Evolutionary conservation across 2,113 vertebrate species (phyloP).

Genomic region (Ophiodon elongatus): DNA sequence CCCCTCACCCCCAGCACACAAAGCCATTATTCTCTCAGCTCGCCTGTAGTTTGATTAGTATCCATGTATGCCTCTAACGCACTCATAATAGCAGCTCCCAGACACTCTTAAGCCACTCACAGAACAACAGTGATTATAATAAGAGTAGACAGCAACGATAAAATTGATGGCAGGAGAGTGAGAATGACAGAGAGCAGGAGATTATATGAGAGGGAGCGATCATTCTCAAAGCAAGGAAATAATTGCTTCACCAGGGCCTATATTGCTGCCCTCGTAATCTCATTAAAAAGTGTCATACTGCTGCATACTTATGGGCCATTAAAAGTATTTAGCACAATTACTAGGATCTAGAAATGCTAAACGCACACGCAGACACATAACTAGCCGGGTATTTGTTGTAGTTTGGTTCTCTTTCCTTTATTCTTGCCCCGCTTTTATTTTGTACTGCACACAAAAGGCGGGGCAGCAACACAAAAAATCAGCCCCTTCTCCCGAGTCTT

Average conservation of each 20-base stretch:
- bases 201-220: conserved; percentile 70
- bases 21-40: conserved; percentile 74
- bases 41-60: conserved; percentile 79
- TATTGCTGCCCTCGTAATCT: conserved; percentile 78
- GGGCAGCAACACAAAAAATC: conserved; percentile 26
- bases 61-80: conserved; percentile 73
- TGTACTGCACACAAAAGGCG: conserved; percentile 53
- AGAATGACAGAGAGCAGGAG: conserved; percentile 68
- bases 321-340: conserved; percentile 80
- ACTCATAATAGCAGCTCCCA: conserved; percentile 76
- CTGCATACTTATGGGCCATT: conserved; percentile 76
- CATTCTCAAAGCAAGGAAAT: conserved; percentile 76
- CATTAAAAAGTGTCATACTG: conserved; percentile 81
- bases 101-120: conserved; percentile 75
- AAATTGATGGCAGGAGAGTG: conserved; percentile 71
- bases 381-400: conserved; percentile 45
- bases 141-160: conserved; percentile 75
- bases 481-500: conserved; percentile 68
- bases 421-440: conserved; percentile 50
- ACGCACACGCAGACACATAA: conserved; percentile 32
- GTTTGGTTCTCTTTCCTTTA: conserved; percentile 37
- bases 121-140: conserved; percentile 80
- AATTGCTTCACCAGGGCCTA: conserved; percentile 75
- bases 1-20: conserved; percentile 65
- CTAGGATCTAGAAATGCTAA: conserved; percentile 65